These are phyloP conservation scores for Drosophila lacertosa DNA, from an alignment of 1,140 invertebrate genomes.

Conservation along the genomic window DNA sequence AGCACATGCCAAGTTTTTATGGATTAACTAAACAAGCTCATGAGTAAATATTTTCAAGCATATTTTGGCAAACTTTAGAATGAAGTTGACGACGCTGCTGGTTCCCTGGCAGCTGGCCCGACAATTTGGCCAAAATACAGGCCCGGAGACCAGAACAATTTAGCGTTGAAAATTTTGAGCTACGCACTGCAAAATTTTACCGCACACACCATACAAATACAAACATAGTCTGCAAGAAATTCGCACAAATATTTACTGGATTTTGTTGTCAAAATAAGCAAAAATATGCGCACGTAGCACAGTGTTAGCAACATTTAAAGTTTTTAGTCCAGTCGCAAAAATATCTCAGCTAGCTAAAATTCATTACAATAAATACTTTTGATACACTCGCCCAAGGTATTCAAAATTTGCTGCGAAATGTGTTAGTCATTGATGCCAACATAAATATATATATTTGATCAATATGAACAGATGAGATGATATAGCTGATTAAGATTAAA, in stretches of 20 bases:
- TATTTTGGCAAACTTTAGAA: slow-evolving; percentile 71
- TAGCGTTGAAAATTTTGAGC: slow-evolving; percentile 75
- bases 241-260: slow-evolving; percentile 65
- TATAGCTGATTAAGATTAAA: no score
- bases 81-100: slow-evolving; percentile 47
- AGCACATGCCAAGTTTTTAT: slow-evolving; percentile 71
- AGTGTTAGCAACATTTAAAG: slow-evolving; percentile 31
- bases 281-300: slow-evolving; percentile 49
- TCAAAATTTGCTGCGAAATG: neutral
- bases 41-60: slow-evolving; percentile 79
- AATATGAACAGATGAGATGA: neutral
- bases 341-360: slow-evolving; percentile 11
- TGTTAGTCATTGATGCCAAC: no score
- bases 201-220: slow-evolving; percentile 9
- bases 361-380: slow-evolving; percentile 10
- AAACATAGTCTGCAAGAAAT: slow-evolving; percentile 53
- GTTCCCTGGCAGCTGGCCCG: neutral
- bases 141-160: slow-evolving; percentile 65
- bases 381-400: neutral
- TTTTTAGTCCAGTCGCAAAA: slow-evolving; percentile 3
- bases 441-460: no score
- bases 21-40: slow-evolving; percentile 80
- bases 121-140: slow-evolving; percentile 9
- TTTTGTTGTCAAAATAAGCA: slow-evolving; percentile 53
- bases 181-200: slow-evolving; percentile 70